Evolutionary conservation across 1,140 invertebrate species (phyloP).

Genomic region (Calephelis virginiensis): DNA sequence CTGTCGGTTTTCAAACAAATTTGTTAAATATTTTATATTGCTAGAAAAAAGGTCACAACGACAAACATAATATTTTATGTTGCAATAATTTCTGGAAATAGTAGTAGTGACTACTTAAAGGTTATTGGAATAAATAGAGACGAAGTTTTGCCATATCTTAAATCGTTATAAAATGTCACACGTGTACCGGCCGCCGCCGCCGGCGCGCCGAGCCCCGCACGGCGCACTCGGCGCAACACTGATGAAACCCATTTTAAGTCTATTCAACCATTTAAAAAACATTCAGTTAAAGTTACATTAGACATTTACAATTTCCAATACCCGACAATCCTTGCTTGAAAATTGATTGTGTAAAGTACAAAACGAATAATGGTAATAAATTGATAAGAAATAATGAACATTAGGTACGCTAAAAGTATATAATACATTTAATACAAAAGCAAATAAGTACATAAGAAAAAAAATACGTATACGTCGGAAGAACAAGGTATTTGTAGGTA

Average conservation of each 20-base stretch:
- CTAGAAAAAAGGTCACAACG: background rate
- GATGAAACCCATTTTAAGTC: background rate
- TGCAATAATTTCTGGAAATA: conserved; percentile 11
- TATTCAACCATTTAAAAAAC: conserved; percentile 6
- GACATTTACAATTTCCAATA: background rate
- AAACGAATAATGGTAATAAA: too few species aligned
- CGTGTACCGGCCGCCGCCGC: background rate
- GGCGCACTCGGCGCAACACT: conserved; percentile 1
- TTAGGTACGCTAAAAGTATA: too few species aligned
- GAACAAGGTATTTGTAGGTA: background rate
- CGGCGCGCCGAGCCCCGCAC: background rate
- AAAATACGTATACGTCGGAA: too few species aligned
- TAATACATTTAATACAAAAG: too few species aligned
- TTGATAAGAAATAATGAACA: too few species aligned
- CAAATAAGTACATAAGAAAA: too few species aligned
- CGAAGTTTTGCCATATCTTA: conserved; percentile 17
- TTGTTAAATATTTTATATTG: background rate
- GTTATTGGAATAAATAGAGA: conserved; percentile 14
- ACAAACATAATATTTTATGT: background rate
- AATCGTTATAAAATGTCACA: conserved; percentile 19
- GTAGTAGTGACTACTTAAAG: conserved; percentile 5
- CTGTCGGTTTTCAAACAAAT: background rate
- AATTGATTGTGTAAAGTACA: too few species aligned
- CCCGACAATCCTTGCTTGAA: background rate
- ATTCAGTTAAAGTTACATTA: background rate